Conservation (phyloP, 2,797 vertebrate genomes). For the Percopsis omiscomaycus region DNA sequence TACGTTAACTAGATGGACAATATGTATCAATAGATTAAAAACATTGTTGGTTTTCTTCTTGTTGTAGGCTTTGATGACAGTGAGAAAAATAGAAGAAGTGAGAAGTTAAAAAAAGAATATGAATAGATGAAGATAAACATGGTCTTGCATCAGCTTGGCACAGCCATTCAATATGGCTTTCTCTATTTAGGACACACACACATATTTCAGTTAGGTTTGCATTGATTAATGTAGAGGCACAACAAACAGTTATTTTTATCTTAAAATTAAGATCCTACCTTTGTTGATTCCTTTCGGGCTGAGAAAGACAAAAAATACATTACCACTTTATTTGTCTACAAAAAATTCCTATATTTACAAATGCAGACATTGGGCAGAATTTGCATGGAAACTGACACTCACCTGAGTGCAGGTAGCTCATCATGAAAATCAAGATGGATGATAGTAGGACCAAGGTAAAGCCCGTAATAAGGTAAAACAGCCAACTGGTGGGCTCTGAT, state of each 20-base stretch:
- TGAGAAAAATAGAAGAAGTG: neutral
- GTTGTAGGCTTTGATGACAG: too few species aligned
- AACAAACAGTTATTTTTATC: too few species aligned
- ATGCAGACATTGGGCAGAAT: neutral
- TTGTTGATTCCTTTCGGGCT: slow-evolving; percentile 41
- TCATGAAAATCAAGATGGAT: slow-evolving; percentile 30
- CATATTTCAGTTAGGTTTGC: slow-evolving; percentile 3
- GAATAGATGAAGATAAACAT: neutral
- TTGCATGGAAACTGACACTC: slow-evolving; percentile 28
- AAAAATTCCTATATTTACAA: neutral
- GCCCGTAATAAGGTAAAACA: slow-evolving; percentile 23
- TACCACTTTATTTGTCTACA: slow-evolving; percentile 1
- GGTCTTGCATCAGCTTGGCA: neutral
- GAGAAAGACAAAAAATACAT: slow-evolving; percentile 43
- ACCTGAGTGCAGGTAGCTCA: slow-evolving; percentile 57
- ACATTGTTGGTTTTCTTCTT: too few species aligned
- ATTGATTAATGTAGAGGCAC: neutral
- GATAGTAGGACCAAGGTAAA: slow-evolving; percentile 16
- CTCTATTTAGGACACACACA: slow-evolving; percentile 37
- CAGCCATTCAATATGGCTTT: slow-evolving; percentile 53
- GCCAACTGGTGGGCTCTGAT: slow-evolving; percentile 60
- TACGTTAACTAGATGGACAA: too few species aligned
- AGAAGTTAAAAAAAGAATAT: neutral
- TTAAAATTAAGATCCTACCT: slow-evolving; percentile 51
- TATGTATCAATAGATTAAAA: too few species aligned